Conservation (phyloP, 2,797 vertebrate genomes). For the Channallabes apus region DNA sequence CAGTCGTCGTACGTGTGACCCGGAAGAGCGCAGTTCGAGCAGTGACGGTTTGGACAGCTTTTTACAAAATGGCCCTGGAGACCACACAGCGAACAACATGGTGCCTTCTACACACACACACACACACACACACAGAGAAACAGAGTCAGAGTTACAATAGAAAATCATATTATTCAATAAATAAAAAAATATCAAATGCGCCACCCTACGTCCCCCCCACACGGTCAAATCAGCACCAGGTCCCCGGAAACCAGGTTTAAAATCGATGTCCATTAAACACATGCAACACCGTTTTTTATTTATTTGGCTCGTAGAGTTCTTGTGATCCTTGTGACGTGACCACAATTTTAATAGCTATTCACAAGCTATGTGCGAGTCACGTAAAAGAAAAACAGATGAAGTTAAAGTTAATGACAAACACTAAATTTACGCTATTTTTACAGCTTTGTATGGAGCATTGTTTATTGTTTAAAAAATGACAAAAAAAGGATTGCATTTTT, state of each 20-base stretch:
- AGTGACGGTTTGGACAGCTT: slow-evolving; percentile 80
- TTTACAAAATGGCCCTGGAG: slow-evolving; percentile 74
- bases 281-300: not conserved
- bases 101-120: slow-evolving; percentile 72
- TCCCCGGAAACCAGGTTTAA: not conserved
- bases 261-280: too few relatives aligned
- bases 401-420: not conserved
- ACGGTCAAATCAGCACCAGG: too few relatives aligned
- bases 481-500: too few relatives aligned
- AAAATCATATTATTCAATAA: too few relatives aligned
- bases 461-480: too few relatives aligned
- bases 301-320: not conserved
- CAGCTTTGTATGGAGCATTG: too few relatives aligned
- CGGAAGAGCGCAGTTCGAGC: slow-evolving; percentile 85
- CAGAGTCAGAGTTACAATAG: not conserved
- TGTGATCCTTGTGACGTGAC: too few relatives aligned
- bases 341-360: not conserved
- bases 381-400: not conserved
- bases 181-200: too few relatives aligned
- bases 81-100: slow-evolving; percentile 83
- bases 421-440: too few relatives aligned
- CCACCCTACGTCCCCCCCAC: too few relatives aligned
- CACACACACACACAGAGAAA: slow-evolving; percentile 29
- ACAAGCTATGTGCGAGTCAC: not conserved
- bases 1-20: slow-evolving; percentile 81